Evolutionary conservation across 2,113 vertebrate genomes (phyloP).

Genomic region (Suricata suricatta): DNA sequence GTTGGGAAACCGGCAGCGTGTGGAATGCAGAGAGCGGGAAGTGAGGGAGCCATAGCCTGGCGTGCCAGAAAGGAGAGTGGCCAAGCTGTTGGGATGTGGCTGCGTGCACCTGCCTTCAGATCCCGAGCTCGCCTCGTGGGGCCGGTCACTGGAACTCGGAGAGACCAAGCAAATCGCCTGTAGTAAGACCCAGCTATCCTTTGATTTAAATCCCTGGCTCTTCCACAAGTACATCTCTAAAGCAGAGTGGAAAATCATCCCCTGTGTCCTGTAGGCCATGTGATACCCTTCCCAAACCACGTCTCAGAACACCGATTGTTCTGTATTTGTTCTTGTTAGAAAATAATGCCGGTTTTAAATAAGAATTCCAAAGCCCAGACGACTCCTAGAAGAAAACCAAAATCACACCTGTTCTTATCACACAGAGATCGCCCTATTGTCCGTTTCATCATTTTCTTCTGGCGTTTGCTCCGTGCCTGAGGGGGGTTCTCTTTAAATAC

Average conservation of each 20-base stretch:
- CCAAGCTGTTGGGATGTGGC: background rate
- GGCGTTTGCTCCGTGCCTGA: background rate
- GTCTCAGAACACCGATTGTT: background rate
- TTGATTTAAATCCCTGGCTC: constrained; percentile 4
- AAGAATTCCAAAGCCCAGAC: background rate
- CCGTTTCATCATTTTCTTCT: background rate
- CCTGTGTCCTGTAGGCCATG: background rate
- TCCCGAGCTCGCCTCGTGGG: background rate
- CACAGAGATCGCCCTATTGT: background rate
- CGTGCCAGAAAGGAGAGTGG: background rate
- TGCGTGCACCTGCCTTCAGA: background rate
- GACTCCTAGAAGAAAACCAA: background rate
- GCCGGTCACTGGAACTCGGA: background rate
- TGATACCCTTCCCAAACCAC: background rate
- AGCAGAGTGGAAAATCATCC: background rate
- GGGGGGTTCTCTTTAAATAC: background rate
- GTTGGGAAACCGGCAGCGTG: background rate
- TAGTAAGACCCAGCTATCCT: background rate
- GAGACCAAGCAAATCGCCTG: background rate
- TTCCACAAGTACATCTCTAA: background rate
- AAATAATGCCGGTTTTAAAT: background rate
- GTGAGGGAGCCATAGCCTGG: background rate
- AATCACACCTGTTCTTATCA: background rate
- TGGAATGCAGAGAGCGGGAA: background rate
- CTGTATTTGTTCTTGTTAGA: background rate